Evolutionary conservation across 2,888 invertebrate genomes (phyloP), one percentile per base, ranked within the genome.

Genomic region (Zootermopsis nevadensis): DNA sequence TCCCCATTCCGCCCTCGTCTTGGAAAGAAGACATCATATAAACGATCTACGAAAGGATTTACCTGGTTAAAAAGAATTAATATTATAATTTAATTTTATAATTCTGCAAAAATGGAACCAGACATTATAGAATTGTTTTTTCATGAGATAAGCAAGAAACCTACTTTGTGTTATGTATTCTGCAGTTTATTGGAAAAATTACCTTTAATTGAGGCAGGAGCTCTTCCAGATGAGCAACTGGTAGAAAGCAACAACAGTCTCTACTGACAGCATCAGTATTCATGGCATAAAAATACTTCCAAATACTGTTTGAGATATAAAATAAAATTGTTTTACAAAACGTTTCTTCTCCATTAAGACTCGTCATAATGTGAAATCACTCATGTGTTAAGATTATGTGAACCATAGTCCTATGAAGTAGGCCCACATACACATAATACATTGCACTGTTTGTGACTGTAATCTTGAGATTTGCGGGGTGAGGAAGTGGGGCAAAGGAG

Each of bases 21-120:
- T 92, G 89, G 0, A 95, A 95, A 0, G 95, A 95, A 88, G 96
- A 96, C 53, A 95, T 85, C 35, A 35, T 79, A 79, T 33, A 79
- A 15, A 35, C 79, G 79, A 66, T 79, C 79, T 35, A 12, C 12
- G 31, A 79, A 79, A 27, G 79, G 79, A 24, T 79, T 79, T 55
- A 66, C 79, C 79, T 79, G 15, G 22, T 33, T 27, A n/a, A 24
- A 38, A 42, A 76, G n/a, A 48, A 15, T 48, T 19, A 19, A 19
- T 48, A 48, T 48, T 48, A 48, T 19, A 3, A 48, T 48, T 48
- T 19, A 15, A n/a, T n/a, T n/a, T n/a, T n/a, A n/a, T n/a, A n/a
- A n/a, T n/a, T n/a, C n/a, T n/a, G n/a, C n/a, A n/a, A n/a, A n/a
- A n/a, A n/a, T n/a, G n/a, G n/a, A n/a, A n/a, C n/a, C n/a, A n/a